Base-by-base conservation (phyloP, 2,888 invertebrate genomes). In the Lithodes maja region DNA sequence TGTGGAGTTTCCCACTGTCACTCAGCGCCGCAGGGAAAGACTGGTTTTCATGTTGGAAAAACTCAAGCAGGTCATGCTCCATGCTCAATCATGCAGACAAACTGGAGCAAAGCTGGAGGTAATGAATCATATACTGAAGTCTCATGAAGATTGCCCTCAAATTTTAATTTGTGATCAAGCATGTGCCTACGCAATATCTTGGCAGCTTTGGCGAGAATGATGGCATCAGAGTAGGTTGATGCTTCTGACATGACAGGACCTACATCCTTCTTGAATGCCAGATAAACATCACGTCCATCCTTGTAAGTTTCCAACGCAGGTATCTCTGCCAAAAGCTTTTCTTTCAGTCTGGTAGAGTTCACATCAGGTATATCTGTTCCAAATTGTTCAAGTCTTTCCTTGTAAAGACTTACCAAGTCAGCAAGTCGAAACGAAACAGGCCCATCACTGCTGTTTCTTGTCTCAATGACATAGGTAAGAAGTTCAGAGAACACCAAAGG, bases 141-240 rank as follows among this genome's bases (percentile, higher is more conserved):
- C 3, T 77, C 50, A 77, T 33, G 50, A 50, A 77, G 15, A 49
- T 17, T 77, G 2, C 77, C 50, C 7, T 77, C 77, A 77, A 77
- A 77, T 15, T 7, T 77, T 3, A 2, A 33, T n/a, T 77, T 77
- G 49, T 77, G 77, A 5, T 77, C 50, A 3, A 77, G 5, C 77
- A 77, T 77, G 3, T 33, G 77, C 50, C 77, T 77, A 9, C 77
- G 77, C 49, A 77, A 50, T 17, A 77, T 77, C 3, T 77, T 77
- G n/a, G 77, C 77, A 49, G 77, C 77, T 77, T 77, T 77, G 77
- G 5, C 33, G 15, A 77, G 77, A n/a, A 77, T 77, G 15, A 77
- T 77, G 7, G 77, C 77, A 49, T 77, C 77, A 33, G 49, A 49
- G 49, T 77, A 77, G 77, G 2, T 9, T 2, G 77, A 77, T 49